Evolutionary conservation across 2,888 invertebrate species (phyloP).

Genomic region (Papilio protenor): DNA sequence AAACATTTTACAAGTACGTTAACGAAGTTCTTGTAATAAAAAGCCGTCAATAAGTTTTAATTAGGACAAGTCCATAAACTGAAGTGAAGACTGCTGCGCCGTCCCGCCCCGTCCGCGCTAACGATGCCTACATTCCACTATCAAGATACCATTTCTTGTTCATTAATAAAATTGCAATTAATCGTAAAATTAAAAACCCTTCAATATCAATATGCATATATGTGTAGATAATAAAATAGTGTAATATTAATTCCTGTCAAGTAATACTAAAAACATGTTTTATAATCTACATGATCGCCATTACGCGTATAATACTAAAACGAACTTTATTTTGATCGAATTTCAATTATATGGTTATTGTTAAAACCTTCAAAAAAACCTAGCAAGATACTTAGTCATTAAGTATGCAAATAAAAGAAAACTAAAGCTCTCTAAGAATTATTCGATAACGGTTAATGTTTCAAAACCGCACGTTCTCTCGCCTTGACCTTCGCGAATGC

Average conservation of each 20-base stretch:
- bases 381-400: background rate
- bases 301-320: background rate
- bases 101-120: conserved; percentile 1
- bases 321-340: background rate
- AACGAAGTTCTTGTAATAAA: conserved; percentile 16
- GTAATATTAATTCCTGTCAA: background rate
- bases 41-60: conserved; percentile 28
- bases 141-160: conserved; percentile 2
- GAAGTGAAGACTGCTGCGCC: background rate
- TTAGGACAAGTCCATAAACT: conserved; percentile 30
- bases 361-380: background rate
- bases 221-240: background rate
- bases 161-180: background rate
- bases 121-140: conserved; percentile 30
- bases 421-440: background rate
- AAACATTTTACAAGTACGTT: conserved; percentile 1
- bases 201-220: background rate
- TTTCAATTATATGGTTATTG: background rate
- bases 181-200: background rate
- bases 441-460: conserved; percentile 5
- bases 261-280: too few relatives aligned
- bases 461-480: conserved; percentile 13
- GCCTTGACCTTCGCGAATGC: conserved; percentile 23
- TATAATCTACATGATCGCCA: too few relatives aligned
- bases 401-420: background rate